Percentiles rank a stretch among this genome's conserved stretches.
Conservation (phyloP, 2,888 invertebrate genomes). For the Chesias legatella region DNA sequence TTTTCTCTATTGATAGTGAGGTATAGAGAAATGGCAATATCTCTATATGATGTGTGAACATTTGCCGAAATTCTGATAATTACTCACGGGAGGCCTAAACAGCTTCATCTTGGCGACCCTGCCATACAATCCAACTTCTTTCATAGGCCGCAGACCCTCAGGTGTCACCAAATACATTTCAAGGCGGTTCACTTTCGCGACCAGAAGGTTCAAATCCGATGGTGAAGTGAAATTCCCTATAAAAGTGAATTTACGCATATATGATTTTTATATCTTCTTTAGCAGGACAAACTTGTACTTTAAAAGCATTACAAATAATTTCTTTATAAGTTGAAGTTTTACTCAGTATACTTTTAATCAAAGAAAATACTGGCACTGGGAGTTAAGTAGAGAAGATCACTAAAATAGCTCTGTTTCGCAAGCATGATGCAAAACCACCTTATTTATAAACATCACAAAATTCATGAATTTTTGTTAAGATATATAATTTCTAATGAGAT, state of each 20-base stretch:
- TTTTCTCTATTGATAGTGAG: no score
- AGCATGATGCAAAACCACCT: conserved; percentile 9
- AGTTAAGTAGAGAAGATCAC: no score
- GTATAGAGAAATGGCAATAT: no score
- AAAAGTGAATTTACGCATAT: conserved; percentile 35
- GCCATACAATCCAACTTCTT: conserved; percentile 97
- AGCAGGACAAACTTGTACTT: no score
- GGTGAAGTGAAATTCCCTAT: conserved; percentile 97
- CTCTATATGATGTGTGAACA: no score
- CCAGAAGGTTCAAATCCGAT: conserved; percentile 95
- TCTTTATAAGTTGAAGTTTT: no score
- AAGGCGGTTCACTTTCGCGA: conserved; percentile 95
- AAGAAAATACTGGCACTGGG: no score
- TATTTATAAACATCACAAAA: background rate
- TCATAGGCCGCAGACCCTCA: conserved; percentile 95
- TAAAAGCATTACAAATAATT: no score
- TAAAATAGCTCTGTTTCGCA: conserved; percentile 15
- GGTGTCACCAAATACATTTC: conserved; percentile 98
- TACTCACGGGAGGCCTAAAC: conserved; percentile 91
- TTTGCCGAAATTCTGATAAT: no score
- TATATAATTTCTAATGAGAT: background rate
- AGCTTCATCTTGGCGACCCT: conserved; percentile 96
- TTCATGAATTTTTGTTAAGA: no score
- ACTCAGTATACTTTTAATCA: no score
- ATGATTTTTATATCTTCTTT: no score